Conservation (phyloP, 1,140 invertebrate genomes). For the Neotoxoptera formosana region DNA sequence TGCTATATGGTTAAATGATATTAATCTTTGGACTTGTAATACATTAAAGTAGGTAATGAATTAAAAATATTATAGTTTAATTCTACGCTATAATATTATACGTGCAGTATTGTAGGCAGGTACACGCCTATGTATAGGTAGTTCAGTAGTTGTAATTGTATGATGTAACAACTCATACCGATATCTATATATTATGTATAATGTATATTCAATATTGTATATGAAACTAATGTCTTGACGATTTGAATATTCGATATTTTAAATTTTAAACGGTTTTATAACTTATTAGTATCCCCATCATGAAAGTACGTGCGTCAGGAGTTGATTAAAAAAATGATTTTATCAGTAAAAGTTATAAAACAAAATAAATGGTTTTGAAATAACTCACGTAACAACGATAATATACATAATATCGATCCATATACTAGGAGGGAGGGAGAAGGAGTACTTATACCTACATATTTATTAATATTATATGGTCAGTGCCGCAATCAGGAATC, state of each 20-base stretch:
- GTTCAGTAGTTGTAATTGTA: not conserved
- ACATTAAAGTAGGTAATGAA: not conserved
- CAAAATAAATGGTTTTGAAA: not conserved
- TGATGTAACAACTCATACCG: not conserved
- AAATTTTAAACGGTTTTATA: not conserved
- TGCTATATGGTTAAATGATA: not conserved
- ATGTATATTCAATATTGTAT: not conserved
- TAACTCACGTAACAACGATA: not conserved
- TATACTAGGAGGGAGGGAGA: not conserved
- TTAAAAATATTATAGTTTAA: not conserved
- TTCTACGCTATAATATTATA: not conserved
- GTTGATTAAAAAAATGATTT: not conserved
- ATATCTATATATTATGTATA: not conserved
- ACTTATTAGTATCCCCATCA: not conserved
- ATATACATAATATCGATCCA: not conserved
- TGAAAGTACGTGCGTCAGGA: not conserved
- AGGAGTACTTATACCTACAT: not conserved
- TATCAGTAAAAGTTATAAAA: not conserved
- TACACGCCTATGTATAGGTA: not conserved
- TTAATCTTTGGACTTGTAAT: not conserved
- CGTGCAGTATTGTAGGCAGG: not conserved
- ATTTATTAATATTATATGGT: not conserved
- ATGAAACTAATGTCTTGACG: not conserved
- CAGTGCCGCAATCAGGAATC: not conserved
- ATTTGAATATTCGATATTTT: not conserved